Percentiles rank a stretch among this genome's conserved stretches.
phyloP scores from a whole-genome alignment of 1,140 invertebrate species.

The Scaptomyza hsui region DNA sequence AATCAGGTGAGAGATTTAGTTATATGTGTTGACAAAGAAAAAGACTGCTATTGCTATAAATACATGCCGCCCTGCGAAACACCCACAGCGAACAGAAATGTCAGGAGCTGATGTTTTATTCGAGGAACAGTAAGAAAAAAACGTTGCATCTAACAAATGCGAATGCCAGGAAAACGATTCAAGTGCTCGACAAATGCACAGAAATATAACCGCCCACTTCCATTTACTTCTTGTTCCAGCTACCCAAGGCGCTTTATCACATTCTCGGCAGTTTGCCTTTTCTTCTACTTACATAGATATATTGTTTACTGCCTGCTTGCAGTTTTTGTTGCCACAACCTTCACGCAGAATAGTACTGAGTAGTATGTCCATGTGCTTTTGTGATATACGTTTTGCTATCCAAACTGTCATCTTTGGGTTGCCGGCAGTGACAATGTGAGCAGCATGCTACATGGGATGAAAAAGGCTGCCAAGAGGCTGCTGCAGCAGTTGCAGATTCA shows the following conservation, averaged over 20 bases:
- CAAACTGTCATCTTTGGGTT: conserved; percentile 63
- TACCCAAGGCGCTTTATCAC: conserved; percentile 55
- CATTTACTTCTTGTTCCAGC: conserved; percentile 11
- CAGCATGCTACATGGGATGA: background rate
- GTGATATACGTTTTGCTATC: conserved; percentile 66
- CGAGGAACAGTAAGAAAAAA: conserved; percentile 5
- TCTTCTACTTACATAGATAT: conserved; percentile 30
- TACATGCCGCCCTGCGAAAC: background rate
- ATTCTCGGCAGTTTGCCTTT: conserved; percentile 49
- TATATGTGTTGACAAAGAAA: conserved; percentile 16
- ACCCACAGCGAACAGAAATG: background rate
- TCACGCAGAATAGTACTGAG: conserved; percentile 42
- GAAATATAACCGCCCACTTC: conserved; percentile 16
- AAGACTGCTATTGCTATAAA: conserved; percentile 6
- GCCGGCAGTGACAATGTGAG: conserved; percentile 43
- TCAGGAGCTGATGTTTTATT: conserved; percentile 14
- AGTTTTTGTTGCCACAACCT: conserved; percentile 36
- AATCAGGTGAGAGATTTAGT: background rate
- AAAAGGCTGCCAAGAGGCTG: conserved; percentile 40
- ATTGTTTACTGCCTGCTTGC: conserved; percentile 35
- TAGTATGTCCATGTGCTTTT: conserved; percentile 41
- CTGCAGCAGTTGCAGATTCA: conserved; percentile 16
- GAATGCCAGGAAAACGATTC: conserved; percentile 33
- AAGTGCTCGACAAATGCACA: conserved; percentile 36
- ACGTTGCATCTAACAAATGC: conserved; percentile 11